Base-by-base conservation (phyloP, 92 coral and sea anemone genomes). In the Porites evermanni region DNA sequence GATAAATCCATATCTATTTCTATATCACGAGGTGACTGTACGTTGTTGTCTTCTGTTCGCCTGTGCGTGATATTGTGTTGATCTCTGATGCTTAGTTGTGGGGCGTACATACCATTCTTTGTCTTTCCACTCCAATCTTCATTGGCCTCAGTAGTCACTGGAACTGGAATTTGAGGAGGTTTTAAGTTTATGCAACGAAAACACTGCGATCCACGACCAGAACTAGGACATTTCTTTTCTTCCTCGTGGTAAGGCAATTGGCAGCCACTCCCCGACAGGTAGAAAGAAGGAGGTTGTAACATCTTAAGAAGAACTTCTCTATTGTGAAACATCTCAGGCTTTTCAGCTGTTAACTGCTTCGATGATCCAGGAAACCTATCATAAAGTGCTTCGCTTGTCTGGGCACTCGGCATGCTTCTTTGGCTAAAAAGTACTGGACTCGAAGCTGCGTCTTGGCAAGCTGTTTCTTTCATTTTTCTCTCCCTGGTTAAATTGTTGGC, bases 301-400 rank as follows among this genome's bases (percentile, higher is more conserved):
- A 83, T 23, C 16, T 74, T 74, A 52, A 83, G 67, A 83, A 83
- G 87, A 24, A 83, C 74, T 11, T 75, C 87, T 74, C 87, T 52
- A 67, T 53, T 74, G 23, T 83, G 80, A 83, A 64, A 50, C 8
- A 53, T 67, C 61, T 74, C 80, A 50, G 79, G 53, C 14, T 29
- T 5, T 18, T 64, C 12, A 73, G 23, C 44, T 53, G 78, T 32
- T 11, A 70, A 73, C 7, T 26, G 73, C 64, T 74, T 63, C n/a
- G 86, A n/a, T 58, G 75, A 59, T 6, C 51, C 50, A 1, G 52
- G 2, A 24, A 74, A 17, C 19, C 58, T 19, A 18, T 29, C 17
- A 44, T 18, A 38, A 44, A 70, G 66, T 38, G 60, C 61, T 44
- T 16, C 20, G 32, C 59, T 70, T 61, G n/a, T 56, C 26, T 77